Conservation (phyloP, 1,140 invertebrate species). For the Popillia japonica region DNA sequence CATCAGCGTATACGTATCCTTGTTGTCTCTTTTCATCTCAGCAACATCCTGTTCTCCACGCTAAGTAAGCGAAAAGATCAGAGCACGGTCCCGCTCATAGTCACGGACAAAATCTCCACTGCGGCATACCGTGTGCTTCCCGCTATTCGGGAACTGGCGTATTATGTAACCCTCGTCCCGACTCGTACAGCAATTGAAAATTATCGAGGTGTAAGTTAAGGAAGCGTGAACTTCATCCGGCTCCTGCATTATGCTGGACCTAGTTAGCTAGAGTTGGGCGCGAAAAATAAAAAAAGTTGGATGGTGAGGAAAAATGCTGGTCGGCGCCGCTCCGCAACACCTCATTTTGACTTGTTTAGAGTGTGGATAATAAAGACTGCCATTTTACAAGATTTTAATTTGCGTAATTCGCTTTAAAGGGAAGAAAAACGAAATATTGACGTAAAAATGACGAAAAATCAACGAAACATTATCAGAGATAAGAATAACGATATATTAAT, state of each 20-base stretch:
- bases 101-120: background rate
- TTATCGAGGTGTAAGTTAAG: conserved; percentile 18
- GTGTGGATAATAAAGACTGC: background rate
- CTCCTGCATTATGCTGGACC: background rate
- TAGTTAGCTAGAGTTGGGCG: background rate
- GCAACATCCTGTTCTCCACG: background rate
- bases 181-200: background rate
- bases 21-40: background rate
- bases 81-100: background rate
- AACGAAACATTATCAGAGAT: no score
- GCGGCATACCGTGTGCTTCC: no score
- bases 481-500: no score
- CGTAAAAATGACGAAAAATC: no score
- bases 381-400: no score
- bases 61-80: no score
- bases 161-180: background rate
- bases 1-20: background rate
- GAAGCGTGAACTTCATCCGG: background rate
- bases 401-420: no score
- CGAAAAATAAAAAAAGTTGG: background rate
- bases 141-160: background rate
- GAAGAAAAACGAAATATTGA: no score
- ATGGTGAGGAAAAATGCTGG: background rate
- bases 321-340: background rate
- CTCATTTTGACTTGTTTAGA: background rate